These are phyloP conservation scores for Arion vulgaris DNA, from an alignment of 1,140 invertebrate species.

Conservation along the genomic window DNA sequence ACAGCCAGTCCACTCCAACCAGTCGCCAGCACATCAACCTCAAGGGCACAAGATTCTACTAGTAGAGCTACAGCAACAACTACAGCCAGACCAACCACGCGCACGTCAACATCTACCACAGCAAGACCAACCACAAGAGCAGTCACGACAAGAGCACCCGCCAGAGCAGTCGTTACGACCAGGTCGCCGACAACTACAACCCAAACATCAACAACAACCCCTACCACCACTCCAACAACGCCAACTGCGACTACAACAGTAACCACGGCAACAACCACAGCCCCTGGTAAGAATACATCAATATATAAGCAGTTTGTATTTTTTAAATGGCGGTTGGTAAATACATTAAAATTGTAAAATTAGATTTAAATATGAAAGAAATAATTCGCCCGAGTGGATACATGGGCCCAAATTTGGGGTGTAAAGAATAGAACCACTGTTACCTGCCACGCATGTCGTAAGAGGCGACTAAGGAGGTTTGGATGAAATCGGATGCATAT, in stretches of 20 bases:
- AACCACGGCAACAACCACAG: not conserved
- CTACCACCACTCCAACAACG: not conserved
- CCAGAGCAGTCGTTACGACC: not conserved
- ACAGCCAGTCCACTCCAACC: not conserved
- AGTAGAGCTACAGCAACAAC: not conserved
- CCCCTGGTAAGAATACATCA: too few species aligned
- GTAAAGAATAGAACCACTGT: too few species aligned
- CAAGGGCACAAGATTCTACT: not conserved
- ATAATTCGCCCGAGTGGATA: too few species aligned
- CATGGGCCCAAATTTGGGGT: too few species aligned
- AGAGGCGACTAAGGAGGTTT: too few species aligned
- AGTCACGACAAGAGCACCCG: not conserved
- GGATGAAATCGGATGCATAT: too few species aligned
- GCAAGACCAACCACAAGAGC: not conserved
- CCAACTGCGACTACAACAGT: not conserved
- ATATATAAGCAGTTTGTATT: too few species aligned
- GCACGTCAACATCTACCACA: not conserved
- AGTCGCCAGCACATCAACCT: not conserved
- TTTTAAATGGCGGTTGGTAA: too few species aligned
- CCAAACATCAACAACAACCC: not conserved
- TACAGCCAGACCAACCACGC: too few species aligned
- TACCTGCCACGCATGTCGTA: too few species aligned
- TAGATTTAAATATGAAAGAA: too few species aligned
- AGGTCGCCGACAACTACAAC: not conserved
- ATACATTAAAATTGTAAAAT: too few species aligned